Conservation (phyloP, 2,113 vertebrate species). For the Nycticorax nycticorax region DNA sequence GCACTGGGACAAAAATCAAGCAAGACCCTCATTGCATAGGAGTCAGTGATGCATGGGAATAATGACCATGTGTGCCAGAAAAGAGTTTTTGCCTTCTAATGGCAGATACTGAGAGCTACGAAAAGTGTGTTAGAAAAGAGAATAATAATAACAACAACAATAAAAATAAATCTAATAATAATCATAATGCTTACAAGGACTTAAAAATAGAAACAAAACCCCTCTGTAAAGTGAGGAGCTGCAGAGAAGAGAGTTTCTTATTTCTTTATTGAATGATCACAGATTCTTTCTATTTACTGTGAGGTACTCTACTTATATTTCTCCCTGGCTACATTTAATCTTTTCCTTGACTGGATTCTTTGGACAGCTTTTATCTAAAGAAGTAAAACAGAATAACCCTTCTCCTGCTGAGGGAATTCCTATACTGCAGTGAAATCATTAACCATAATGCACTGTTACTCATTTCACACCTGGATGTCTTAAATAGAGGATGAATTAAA, state of each 20-base stretch:
- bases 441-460: not conserved
- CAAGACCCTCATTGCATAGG: not conserved
- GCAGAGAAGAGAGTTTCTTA: not conserved
- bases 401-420: not conserved
- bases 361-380: conserved; percentile 13
- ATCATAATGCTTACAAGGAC: not conserved
- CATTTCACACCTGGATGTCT: conserved; percentile 13
- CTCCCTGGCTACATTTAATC: conserved; percentile 4
- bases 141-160: not conserved
- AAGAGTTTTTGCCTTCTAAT: not conserved
- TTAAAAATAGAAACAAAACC: not conserved
- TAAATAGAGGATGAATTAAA: conserved; percentile 40
- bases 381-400: conserved; percentile 4
- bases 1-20: not conserved
- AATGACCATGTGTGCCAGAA: not conserved
- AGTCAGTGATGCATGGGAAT: not conserved
- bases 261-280: not conserved
- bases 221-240: not conserved
- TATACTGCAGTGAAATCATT: conserved; percentile 13
- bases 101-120: not conserved
- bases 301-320: not conserved
- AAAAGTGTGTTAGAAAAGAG: not conserved
- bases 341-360: not conserved
- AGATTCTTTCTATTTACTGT: not conserved
- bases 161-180: not conserved